Evolutionary conservation across 2,888 invertebrate species (phyloP), one percentile per base, ranked within the genome.

Genomic region (Brenthis hecate): DNA sequence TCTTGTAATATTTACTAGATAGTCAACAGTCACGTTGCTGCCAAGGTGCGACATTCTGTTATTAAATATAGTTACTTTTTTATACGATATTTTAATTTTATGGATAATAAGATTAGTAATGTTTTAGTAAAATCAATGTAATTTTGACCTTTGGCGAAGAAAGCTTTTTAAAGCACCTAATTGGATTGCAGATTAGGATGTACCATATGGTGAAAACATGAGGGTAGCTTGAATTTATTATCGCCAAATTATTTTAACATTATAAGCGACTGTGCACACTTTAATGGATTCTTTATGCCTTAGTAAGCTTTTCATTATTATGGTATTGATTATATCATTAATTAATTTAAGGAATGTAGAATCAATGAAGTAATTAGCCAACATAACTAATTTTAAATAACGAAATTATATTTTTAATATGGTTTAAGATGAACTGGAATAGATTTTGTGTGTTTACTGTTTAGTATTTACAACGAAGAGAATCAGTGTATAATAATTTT

Each of bases 1-100:
- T 92, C 88, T 88, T 88, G 87, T 85, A 28, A 28, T 4, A 87
- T 88, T 87, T 86, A 88, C 83, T 82, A 83, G 76, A 77, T 78
- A 75, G 77, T 78, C 32, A 36, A 36, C 75, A 81, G 80, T 81
- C 81, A 80, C 77, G 78, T 65, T 69, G 54, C 61, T 64, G 67
- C 54, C 65, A 65, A 68, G 48, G 68, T 53, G 23, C 50, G 19
- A 56, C 36, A 53, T 48, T 65, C 58, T 56, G 28, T 47, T 70
- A 68, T 43, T 63, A 47, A 57, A 28, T 47, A 11, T 14, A 51
- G 76, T 77, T 68, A 0, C n/a, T 28, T 51, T 23, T 32, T 50
- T 28, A 51, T 51, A 32, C 32, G 36, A 56, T 43, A 43, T 43
- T 43, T 43, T 43, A 11, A 43, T 11, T 11, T 43, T 43, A 43